These are phyloP conservation scores for Polypedilum vanderplanki DNA, from an alignment of 1,140 invertebrate genomes.

Conservation along the genomic window DNA sequence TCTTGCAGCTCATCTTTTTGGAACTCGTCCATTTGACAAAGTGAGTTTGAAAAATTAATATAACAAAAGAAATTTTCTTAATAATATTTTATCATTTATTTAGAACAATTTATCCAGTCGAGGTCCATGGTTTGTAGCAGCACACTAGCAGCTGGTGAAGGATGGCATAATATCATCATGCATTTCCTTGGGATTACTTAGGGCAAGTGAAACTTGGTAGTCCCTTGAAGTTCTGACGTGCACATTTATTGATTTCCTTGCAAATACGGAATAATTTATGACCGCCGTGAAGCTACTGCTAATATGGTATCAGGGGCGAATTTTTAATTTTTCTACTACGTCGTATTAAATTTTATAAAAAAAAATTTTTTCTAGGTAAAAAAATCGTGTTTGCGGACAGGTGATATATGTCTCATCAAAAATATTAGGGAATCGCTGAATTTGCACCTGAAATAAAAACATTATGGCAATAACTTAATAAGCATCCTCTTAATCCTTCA, in stretches of 20 bases:
- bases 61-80: too few relatives aligned
- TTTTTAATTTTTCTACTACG: not conserved
- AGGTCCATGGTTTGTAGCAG: constrained; percentile 49
- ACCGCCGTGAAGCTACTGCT: constrained; percentile 49
- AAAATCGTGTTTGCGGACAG: constrained; percentile 29
- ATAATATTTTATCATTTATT: constrained; percentile 33
- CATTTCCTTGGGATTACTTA: constrained; percentile 55
- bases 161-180: constrained; percentile 75
- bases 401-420: constrained; percentile 29
- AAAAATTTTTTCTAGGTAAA: constrained; percentile 30
- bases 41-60: constrained; percentile 41
- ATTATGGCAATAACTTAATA: not conserved
- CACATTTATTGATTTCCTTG: constrained; percentile 46
- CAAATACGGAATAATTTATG: constrained; percentile 54
- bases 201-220: constrained; percentile 54
- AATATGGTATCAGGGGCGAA: constrained; percentile 46
- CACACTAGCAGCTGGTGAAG: constrained; percentile 51
- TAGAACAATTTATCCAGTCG: constrained; percentile 52
- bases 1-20: constrained; percentile 64
- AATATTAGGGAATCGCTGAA: not conserved
- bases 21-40: constrained; percentile 60
- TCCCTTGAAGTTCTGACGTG: constrained; percentile 46
- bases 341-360: not conserved
- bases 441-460: not conserved
- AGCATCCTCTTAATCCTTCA: constrained; percentile 9